Conservation (phyloP, 2,888 invertebrate species). For the Euclidia mi region DNA sequence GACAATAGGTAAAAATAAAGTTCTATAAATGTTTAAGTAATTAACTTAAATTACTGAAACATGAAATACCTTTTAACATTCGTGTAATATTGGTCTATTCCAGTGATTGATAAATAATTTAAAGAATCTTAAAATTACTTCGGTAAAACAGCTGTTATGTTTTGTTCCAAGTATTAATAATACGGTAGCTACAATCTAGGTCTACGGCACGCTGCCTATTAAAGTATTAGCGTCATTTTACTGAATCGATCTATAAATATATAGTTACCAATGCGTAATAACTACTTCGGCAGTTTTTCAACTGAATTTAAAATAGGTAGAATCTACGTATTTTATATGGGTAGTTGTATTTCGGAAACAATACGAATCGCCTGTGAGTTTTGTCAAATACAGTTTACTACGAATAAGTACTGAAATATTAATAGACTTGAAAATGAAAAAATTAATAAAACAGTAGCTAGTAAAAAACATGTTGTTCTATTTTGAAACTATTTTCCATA, state of each 20-base stretch:
- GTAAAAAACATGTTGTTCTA: too few species aligned
- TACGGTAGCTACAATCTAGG: slow-evolving; percentile 14
- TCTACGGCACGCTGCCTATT: slow-evolving; percentile 12
- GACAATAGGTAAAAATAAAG: slow-evolving; percentile 33
- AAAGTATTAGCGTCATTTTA: slow-evolving; percentile 13
- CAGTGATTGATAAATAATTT: slow-evolving; percentile 14
- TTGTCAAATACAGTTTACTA: too few species aligned
- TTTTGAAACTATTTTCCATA: too few species aligned
- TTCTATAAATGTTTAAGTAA: slow-evolving; percentile 24
- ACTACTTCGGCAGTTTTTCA: neutral
- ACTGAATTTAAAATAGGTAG: too few species aligned
- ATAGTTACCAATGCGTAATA: slow-evolving; percentile 1
- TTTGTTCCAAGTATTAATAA: slow-evolving; percentile 23
- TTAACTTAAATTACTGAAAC: slow-evolving; percentile 28
- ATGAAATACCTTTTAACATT: slow-evolving; percentile 43
- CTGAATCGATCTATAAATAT: slow-evolving; percentile 28
- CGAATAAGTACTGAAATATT: too few species aligned
- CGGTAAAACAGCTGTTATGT: slow-evolving; percentile 24
- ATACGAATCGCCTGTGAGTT: too few species aligned
- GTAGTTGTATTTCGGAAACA: too few species aligned
- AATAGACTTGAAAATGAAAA: too few species aligned
- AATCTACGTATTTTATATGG: too few species aligned
- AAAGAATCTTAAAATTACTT: slow-evolving; percentile 21
- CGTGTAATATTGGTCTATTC: slow-evolving; percentile 14
- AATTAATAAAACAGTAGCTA: too few species aligned